A percentile compares a stretch with the other conserved stretches of the same genome.
These are phyloP conservation scores for Tromatobia lineatoria DNA, from an alignment of 2,888 invertebrate species.

Conservation along the genomic window DNA sequence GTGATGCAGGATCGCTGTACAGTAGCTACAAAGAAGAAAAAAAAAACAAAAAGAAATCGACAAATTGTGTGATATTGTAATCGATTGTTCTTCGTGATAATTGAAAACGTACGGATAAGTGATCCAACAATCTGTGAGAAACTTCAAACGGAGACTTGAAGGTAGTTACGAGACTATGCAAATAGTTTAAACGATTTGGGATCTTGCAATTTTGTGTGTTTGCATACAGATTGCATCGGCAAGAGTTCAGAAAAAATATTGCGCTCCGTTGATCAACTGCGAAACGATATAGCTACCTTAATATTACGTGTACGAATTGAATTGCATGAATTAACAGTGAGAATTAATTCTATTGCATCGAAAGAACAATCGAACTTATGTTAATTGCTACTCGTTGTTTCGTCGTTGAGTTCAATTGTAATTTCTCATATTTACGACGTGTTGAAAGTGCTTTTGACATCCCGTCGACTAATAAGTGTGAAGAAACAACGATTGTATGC, in stretches of 20 bases:
- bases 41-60: background rate
- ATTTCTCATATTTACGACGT: slow-evolving; percentile 1
- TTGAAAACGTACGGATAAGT: background rate
- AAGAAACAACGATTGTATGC: slow-evolving; percentile 23
- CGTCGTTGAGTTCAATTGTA: background rate
- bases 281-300: background rate
- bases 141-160: background rate
- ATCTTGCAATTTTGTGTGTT: background rate
- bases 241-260: background rate
- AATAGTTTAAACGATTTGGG: background rate
- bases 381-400: slow-evolving; percentile 10
- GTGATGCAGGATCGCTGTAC: slow-evolving; percentile 1
- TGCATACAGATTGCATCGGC: background rate
- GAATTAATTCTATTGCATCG: background rate
- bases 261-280: background rate
- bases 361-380: background rate
- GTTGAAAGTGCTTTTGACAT: background rate
- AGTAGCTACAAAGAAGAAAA: background rate
- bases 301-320: background rate
- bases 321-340: background rate
- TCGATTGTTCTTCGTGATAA: slow-evolving; percentile 30
- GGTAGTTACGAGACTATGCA: background rate
- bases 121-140: background rate
- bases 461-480: slow-evolving; percentile 1
- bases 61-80: slow-evolving; percentile 50